phyloP scores from a whole-genome alignment of 2,797 vertebrate genomes.

The Adrianichthys oophorus region DNA sequence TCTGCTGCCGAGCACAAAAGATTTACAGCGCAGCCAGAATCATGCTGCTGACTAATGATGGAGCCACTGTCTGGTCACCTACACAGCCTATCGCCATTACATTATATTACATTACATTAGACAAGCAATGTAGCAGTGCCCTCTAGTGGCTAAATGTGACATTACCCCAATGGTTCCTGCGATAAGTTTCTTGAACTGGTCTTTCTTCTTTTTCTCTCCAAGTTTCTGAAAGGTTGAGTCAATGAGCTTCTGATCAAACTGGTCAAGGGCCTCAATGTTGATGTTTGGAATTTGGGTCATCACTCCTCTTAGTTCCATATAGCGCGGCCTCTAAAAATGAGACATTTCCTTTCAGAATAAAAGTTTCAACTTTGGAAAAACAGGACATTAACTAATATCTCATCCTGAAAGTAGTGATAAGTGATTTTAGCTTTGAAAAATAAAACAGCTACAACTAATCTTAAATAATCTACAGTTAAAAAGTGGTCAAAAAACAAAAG shows the following conservation, averaged over 20 bases:
- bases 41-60: slow-evolving; percentile 47
- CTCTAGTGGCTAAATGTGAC: slow-evolving; percentile 42
- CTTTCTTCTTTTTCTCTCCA: slow-evolving; percentile 90
- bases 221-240: slow-evolving; percentile 82
- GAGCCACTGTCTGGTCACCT: slow-evolving; percentile 18
- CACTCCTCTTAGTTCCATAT: slow-evolving; percentile 84
- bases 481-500: no score
- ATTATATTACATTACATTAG: background rate
- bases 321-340: slow-evolving; percentile 85
- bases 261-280: slow-evolving; percentile 84
- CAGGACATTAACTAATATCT: no score
- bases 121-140: slow-evolving; percentile 26
- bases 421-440: no score
- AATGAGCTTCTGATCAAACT: slow-evolving; percentile 88
- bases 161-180: slow-evolving; percentile 93
- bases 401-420: no score
- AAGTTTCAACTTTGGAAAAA: background rate
- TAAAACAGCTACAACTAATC: no score
- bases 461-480: no score
- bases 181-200: slow-evolving; percentile 93
- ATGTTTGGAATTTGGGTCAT: slow-evolving; percentile 95
- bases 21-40: slow-evolving; percentile 41
- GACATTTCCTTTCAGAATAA: background rate
- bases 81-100: background rate
- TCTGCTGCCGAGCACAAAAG: slow-evolving; percentile 20